Evolutionary conservation across 2,888 invertebrate species (phyloP).

Genomic region (Belgica antarctica): DNA sequence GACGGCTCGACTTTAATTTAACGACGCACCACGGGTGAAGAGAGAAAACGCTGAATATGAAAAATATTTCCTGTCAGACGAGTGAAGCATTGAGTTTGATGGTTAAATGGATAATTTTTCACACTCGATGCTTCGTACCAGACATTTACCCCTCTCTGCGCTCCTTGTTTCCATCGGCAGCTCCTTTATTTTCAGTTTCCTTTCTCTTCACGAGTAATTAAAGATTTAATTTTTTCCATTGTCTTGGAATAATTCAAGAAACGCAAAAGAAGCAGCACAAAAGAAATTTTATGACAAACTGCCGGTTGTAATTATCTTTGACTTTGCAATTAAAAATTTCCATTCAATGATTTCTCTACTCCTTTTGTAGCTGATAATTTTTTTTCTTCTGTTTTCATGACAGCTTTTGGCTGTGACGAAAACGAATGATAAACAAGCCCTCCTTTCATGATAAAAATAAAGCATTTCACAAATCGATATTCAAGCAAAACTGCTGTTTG

Average conservation of each 20-base stretch:
- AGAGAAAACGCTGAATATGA: background rate
- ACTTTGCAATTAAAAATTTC: conserved; percentile 24
- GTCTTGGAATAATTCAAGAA: background rate
- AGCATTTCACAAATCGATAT: no score
- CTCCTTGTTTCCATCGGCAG: no score
- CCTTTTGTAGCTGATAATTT: no score
- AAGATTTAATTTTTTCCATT: background rate
- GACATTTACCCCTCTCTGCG: background rate
- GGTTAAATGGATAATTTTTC: conserved; percentile 19
- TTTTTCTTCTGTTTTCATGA: no score
- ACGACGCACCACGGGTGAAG: background rate
- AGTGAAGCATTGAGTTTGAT: background rate
- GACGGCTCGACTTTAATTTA: background rate
- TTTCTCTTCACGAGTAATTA: background rate
- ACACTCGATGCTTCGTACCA: conserved; percentile 1
- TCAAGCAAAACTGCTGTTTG: no score
- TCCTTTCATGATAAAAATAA: no score
- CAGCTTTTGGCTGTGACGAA: no score
- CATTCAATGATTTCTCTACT: background rate
- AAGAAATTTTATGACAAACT: conserved; percentile 6
- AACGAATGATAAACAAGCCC: no score
- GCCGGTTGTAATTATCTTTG: conserved; percentile 12
- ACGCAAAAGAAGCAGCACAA: no score
- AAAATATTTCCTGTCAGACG: background rate
- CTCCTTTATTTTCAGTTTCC: background rate